Base-by-base conservation (phyloP, 2,113 vertebrate genomes). In the Diphyllodes magnificus region DNA sequence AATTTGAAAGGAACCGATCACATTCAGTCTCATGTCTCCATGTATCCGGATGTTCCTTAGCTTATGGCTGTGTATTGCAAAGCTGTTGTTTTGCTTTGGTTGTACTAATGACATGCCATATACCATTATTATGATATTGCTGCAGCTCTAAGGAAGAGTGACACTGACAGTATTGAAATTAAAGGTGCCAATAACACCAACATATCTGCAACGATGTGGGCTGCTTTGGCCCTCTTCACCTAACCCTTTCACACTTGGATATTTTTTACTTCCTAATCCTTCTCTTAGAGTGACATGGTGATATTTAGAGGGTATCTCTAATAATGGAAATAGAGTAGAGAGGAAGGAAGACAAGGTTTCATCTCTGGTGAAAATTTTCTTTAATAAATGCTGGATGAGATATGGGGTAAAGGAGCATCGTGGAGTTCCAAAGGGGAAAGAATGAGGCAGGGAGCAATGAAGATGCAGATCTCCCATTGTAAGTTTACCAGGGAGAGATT, bases 1-100 rank as follows among this genome's bases (percentile, higher is more conserved):
- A 8, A 7, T 17, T 65, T 25, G 6, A 31, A 30, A 65, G 21
- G 47, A 72, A 3, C 17, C 6, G 39, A 37, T 51, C 15, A 0
- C 28, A 0, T 18, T 21, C 44, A 33, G 33, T 23, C 5, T 1
- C 27, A 0, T 9, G 6, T 50, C 13, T 77, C 44, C 39, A 0
- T 30, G 12, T 11, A 13, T 33, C 33, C 2, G 3, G 25, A 22
- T 28, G 30, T 66, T 82, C 4, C 72, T 60, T 5, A 81, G 47
- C 9, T 61, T 21, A 11, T 9, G 51, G 23, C 15, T 64, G 8
- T 23, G 27, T 45, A 11, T 11, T 60, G 39, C 39, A 42, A 50
- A 80, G 10, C 27, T 22, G 8, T 0, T 20, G 7, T 76, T 79
- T 71, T 63, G 11, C 23, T 33, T 44, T 47, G 7, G 82, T 45